Percentiles rank a stretch among this genome's conserved stretches.
Evolutionary conservation across 2,113 vertebrate genomes (phyloP).

Genomic region (Lipophrys pholis): DNA sequence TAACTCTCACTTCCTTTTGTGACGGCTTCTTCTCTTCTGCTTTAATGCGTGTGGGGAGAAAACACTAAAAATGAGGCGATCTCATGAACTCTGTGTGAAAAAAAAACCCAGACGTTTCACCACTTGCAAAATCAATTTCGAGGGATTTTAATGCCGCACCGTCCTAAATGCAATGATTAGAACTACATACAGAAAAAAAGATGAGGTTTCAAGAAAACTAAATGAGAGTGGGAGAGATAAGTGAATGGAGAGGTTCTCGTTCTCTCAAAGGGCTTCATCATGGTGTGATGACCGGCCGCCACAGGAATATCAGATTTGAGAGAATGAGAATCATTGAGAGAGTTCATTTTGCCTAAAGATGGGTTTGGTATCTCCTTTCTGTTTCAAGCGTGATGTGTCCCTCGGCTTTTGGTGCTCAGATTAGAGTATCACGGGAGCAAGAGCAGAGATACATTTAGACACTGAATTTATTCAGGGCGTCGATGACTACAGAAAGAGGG

Average conservation of each 20-base stretch:
- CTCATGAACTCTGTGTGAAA: background rate
- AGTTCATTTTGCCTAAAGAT: slow-evolving; percentile 53
- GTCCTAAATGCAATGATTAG: slow-evolving; percentile 41
- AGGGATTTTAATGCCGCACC: slow-evolving; percentile 16
- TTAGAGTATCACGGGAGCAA: slow-evolving; percentile 48
- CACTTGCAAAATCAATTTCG: slow-evolving; percentile 22
- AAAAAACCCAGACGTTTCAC: background rate
- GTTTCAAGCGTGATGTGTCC: slow-evolving; percentile 47
- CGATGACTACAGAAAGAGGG: slow-evolving; percentile 34
- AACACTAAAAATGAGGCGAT: background rate
- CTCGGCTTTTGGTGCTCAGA: slow-evolving; percentile 50
- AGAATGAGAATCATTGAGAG: slow-evolving; percentile 49
- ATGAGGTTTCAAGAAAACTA: slow-evolving; percentile 47
- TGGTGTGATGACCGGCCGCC: slow-evolving; percentile 39
- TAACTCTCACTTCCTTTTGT: background rate
- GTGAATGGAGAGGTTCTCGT: slow-evolving; percentile 27
- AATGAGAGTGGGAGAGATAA: slow-evolving; percentile 43
- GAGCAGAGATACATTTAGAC: slow-evolving; percentile 46
- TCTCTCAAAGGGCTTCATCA: slow-evolving; percentile 30
- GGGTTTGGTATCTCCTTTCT: slow-evolving; percentile 44
- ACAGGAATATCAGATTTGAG: slow-evolving; percentile 44
- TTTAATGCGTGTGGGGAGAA: background rate
- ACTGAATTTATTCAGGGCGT: slow-evolving; percentile 52
- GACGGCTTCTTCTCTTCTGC: background rate
- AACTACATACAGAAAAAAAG: slow-evolving; percentile 33